phyloP scores from a whole-genome alignment of 2,113 vertebrate genomes.

The Lethenteron camtschaticum region DNA sequence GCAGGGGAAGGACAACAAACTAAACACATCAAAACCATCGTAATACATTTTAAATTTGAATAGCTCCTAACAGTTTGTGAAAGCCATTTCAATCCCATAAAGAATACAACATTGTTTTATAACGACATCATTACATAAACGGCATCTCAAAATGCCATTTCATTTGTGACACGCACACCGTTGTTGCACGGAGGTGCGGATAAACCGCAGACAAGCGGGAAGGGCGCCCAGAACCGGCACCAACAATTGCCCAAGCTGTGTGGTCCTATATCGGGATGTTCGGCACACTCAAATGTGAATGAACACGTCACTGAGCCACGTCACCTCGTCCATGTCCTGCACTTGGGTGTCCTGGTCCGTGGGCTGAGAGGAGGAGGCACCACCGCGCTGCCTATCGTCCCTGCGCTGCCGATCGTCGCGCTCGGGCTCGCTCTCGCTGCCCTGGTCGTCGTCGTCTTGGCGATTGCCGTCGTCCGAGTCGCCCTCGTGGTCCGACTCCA shows the following conservation, averaged over 20 bases:
- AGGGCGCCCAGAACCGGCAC: too few species aligned
- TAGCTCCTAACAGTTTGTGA: background rate
- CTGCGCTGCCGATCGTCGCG: background rate
- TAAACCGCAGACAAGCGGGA: too few species aligned
- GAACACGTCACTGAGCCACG: background rate
- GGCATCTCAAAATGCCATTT: too few species aligned
- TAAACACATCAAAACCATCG: background rate
- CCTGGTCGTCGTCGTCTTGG: conserved; percentile 18
- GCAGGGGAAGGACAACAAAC: background rate
- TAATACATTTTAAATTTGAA: background rate
- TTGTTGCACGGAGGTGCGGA: too few species aligned
- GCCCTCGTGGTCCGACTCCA: conserved; percentile 86
- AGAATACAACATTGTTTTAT: too few species aligned
- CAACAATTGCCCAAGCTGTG: too few species aligned
- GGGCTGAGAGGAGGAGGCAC: conserved; percentile 29
- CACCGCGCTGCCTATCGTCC: background rate
- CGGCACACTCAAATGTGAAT: too few species aligned
- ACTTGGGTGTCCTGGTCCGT: conserved; percentile 89
- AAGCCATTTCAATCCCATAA: background rate
- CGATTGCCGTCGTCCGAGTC: conserved; percentile 39
- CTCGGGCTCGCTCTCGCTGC: background rate
- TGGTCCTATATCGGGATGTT: too few species aligned
- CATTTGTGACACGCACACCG: too few species aligned
- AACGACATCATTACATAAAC: too few species aligned
- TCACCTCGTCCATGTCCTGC: conserved; percentile 96